A percentile compares a stretch with the other conserved stretches of the same genome.
Conservation (phyloP, 2,113 vertebrate species). For the Oryctolagus cuniculus region mOryCun1.1 NC_091436.1:102870501-102871000, state of each 20-base stretch:
- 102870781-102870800: neutral
- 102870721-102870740: neutral
- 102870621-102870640: neutral
- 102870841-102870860: too few species aligned
- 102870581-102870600: neutral
- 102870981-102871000: too few species aligned
- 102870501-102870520: neutral
- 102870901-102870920: too few species aligned
- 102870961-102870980: too few species aligned
- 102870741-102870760: neutral
- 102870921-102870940: too few species aligned
- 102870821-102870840: too few species aligned
- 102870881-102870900: too few species aligned
- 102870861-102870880: too few species aligned
- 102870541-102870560: neutral
- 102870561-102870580: neutral
- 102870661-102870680: neutral
- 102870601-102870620: neutral
- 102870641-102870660: neutral
- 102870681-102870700: neutral
- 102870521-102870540: neutral
- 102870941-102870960: too few species aligned
- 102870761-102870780: constrained; percentile 1
- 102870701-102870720: neutral
- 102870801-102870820: too few species aligned